A percentile compares a stretch with the other conserved stretches of the same genome.
These are phyloP conservation scores for Mola mola DNA, from an alignment of 2,113 vertebrate genomes.

Conservation along the genomic window DNA sequence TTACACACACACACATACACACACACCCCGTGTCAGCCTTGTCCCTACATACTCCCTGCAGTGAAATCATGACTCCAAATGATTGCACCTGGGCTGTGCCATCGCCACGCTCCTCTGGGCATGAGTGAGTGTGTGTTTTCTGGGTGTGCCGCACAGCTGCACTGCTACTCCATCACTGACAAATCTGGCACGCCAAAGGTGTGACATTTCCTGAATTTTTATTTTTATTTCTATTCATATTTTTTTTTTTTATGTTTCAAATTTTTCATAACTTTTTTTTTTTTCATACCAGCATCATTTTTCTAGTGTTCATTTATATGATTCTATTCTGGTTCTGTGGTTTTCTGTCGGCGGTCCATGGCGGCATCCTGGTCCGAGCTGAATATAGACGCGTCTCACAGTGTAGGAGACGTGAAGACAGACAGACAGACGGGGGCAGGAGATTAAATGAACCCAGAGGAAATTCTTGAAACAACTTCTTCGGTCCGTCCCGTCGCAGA, in stretches of 20 bases:
- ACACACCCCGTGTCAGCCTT: constrained; percentile 19
- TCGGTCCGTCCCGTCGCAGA: constrained; percentile 20
- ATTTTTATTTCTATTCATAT: too few relatives aligned
- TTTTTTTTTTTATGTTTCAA: too few relatives aligned
- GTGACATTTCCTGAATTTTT: too few relatives aligned
- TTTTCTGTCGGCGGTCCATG: too few relatives aligned
- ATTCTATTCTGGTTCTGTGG: too few relatives aligned
- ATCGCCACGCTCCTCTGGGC: constrained; percentile 8
- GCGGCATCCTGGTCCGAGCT: constrained; percentile 6
- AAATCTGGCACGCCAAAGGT: too few relatives aligned
- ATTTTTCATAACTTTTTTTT: too few relatives aligned
- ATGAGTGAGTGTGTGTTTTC: constrained; percentile 1
- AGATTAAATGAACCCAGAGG: constrained; percentile 61
- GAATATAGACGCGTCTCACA: constrained; percentile 24
- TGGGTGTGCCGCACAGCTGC: constrained; percentile 46
- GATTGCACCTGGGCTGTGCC: constrained; percentile 30
- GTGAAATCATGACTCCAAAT: constrained; percentile 26
- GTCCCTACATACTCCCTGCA: constrained; percentile 34
- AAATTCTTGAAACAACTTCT: constrained; percentile 43
- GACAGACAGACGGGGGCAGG: constrained; percentile 13
- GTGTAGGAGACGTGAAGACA: constrained; percentile 16
- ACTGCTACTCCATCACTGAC: constrained; percentile 27
- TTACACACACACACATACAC: neutral
- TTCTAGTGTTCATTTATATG: too few relatives aligned
- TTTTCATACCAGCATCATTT: too few relatives aligned